phyloP scores from a whole-genome alignment of 2,113 vertebrate species.

The Paradisaea rubra region DNA sequence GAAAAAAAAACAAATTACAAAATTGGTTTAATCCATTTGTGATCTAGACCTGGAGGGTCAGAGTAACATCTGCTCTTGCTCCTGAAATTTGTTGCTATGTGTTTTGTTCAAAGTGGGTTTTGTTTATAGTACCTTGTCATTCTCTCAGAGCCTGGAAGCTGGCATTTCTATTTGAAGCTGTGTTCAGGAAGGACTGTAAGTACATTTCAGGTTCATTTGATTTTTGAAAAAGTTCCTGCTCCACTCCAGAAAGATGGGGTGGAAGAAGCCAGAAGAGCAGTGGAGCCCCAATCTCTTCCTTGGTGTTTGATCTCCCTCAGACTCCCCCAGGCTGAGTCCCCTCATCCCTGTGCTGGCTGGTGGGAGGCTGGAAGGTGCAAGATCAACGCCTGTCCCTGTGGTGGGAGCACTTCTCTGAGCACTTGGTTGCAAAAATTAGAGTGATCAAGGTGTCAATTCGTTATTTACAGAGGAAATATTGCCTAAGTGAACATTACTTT shows the following conservation, averaged over 20 bases:
- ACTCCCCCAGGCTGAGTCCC: not conserved
- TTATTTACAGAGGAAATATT: not conserved
- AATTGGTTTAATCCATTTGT: not conserved
- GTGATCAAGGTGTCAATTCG: not conserved
- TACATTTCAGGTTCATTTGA: not conserved
- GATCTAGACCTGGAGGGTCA: not conserved
- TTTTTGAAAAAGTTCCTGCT: not conserved
- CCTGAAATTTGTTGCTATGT: not conserved
- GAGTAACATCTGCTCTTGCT: not conserved
- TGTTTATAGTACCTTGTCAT: not conserved
- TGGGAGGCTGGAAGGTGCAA: not conserved
- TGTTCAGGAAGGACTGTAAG: not conserved
- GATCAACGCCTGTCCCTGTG: not conserved
- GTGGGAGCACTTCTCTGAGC: not conserved
- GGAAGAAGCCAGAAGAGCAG: not conserved
- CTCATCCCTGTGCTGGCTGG: not conserved
- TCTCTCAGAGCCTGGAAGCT: not conserved
- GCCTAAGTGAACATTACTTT: not conserved
- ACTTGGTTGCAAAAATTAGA: not conserved
- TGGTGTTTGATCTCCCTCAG: not conserved
- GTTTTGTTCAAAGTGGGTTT: not conserved
- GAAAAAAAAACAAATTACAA: not conserved
- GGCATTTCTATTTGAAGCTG: not conserved
- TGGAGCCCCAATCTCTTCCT: not conserved
- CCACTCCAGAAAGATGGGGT: rapidly evolving